These are phyloP conservation scores for Nycticryphes semicollaris DNA, from an alignment of 2,113 vertebrate species.

Conservation along the genomic window DNA sequence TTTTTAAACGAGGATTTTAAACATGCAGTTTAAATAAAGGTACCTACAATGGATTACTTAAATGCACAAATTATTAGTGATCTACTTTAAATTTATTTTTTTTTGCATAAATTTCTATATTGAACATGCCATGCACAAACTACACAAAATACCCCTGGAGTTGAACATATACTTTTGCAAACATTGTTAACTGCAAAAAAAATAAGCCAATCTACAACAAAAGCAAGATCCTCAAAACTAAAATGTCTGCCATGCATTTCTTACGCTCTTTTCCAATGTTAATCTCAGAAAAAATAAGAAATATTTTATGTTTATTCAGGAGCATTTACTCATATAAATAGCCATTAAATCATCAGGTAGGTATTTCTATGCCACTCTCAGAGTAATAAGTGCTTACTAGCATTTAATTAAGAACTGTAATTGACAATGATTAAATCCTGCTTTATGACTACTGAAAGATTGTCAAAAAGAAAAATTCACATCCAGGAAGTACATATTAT, in stretches of 20 bases:
- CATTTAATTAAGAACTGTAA: background rate
- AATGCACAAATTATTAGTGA: background rate
- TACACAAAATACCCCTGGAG: background rate
- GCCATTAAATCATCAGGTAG: background rate
- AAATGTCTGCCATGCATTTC: background rate
- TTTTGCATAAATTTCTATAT: background rate
- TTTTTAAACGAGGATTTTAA: background rate
- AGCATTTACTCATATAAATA: background rate
- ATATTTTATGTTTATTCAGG: background rate
- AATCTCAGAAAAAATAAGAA: background rate
- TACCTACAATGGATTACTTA: background rate
- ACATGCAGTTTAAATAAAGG: background rate
- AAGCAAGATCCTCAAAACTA: background rate
- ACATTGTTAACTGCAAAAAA: background rate
- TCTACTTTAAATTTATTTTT: background rate
- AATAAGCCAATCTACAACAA: background rate
- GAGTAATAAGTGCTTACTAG: background rate
- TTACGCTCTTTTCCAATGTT: background rate
- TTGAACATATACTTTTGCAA: background rate
- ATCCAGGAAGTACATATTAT: background rate
- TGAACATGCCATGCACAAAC: background rate
- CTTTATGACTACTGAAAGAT: background rate
- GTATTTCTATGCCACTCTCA: background rate
- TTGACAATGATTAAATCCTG: background rate
- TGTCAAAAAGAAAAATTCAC: background rate